Conservation (phyloP, 2,888 invertebrate genomes). For the Rosalia funebris region DNA sequence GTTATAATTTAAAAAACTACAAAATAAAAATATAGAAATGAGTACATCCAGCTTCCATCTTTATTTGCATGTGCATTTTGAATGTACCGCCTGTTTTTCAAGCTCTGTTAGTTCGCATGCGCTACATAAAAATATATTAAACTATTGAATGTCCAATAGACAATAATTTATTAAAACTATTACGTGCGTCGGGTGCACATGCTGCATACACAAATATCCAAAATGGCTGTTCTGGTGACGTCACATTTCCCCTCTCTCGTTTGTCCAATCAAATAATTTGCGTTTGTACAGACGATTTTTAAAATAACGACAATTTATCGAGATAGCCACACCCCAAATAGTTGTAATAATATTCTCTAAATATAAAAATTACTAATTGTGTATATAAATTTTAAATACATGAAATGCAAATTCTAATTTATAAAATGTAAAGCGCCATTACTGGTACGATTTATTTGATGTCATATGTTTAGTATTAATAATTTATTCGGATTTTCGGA, state of each 20-base stretch:
- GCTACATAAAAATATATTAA: conserved; percentile 37
- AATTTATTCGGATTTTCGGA: too few relatives aligned
- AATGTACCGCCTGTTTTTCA: conserved; percentile 31
- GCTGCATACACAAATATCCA: conserved; percentile 44
- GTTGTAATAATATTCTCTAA: conserved; percentile 36
- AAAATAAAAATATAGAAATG: not conserved
- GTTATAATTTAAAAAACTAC: not conserved
- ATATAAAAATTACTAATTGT: conserved; percentile 29
- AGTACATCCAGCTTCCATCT: not conserved
- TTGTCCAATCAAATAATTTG: conserved; percentile 42
- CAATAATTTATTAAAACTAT: conserved; percentile 45
- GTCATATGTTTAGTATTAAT: too few relatives aligned
- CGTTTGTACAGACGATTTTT: conserved; percentile 41
- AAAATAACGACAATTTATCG: conserved; percentile 40
- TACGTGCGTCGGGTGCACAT: conserved; percentile 37
- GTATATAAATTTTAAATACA: conserved; percentile 30
- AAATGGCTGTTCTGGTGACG: conserved; percentile 48
- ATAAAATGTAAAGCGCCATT: conserved; percentile 17
- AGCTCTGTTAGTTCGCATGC: conserved; percentile 28
- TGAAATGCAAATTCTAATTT: conserved; percentile 34
- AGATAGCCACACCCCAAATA: conserved; percentile 41
- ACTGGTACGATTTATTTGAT: conserved; percentile 29
- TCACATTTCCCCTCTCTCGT: conserved; percentile 40
- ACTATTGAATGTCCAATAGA: conserved; percentile 35
- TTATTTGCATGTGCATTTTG: conserved; percentile 38